A percentile compares a stretch with the other conserved stretches of the same genome.
These are phyloP conservation scores for Caenorhabditis sp. DNA, from an alignment of 2,888 invertebrate genomes.

Conservation along the genomic window DNA sequence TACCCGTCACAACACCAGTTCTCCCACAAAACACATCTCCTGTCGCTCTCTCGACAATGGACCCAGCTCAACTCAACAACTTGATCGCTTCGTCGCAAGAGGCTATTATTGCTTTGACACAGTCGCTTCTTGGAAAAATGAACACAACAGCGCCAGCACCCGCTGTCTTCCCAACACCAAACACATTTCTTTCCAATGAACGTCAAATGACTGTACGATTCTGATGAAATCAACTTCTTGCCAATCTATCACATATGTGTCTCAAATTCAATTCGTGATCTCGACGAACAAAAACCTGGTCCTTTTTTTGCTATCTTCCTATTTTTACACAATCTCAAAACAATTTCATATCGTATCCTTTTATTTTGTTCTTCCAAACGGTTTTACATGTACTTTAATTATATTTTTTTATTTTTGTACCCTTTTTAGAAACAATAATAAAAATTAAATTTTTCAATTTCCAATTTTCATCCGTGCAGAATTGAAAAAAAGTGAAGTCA, in stretches of 20 bases:
- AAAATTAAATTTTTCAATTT: neutral
- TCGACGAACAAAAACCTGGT: neutral
- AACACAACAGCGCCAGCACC: constrained; percentile 1
- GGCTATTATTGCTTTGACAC: constrained; percentile 40
- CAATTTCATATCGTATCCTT: neutral
- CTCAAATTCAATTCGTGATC: neutral
- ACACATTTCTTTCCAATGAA: constrained; percentile 12
- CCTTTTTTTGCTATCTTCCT: neutral
- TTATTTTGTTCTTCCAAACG: neutral
- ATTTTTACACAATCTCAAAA: neutral
- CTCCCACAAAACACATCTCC: constrained; percentile 2
- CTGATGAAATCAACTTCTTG: neutral
- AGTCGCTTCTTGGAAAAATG: constrained; percentile 28
- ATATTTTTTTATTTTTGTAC: neutral
- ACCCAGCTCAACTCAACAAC: constrained; percentile 37
- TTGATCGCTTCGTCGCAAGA: constrained; percentile 42
- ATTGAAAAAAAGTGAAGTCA: too few relatives aligned
- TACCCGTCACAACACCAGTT: neutral
- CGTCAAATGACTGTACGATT: constrained; percentile 34
- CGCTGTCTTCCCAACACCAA: constrained; percentile 7
- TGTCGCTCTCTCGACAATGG: constrained; percentile 20
- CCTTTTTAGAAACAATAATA: neutral
- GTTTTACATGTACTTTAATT: neutral
- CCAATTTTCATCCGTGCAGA: neutral
- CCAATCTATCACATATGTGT: neutral